A percentile compares a stretch with the other conserved stretches of the same genome.
Conservation (phyloP, 2,888 invertebrate genomes). For the Adela reaumurella region DNA sequence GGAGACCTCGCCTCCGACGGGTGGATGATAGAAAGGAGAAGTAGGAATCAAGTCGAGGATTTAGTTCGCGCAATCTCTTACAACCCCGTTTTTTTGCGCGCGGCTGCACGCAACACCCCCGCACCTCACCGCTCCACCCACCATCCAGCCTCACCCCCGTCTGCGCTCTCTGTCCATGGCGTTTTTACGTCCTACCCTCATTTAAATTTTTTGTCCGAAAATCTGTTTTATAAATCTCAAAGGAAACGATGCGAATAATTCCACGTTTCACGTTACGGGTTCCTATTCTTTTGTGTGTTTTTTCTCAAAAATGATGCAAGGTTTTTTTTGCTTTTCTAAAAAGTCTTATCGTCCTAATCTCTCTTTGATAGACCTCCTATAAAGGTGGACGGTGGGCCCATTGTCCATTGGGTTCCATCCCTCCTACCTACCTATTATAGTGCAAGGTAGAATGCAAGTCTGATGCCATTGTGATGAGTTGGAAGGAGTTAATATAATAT, state of each 20-base stretch:
- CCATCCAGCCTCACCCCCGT: no score
- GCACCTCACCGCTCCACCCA: no score
- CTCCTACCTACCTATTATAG: no score
- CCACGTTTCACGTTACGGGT: slow-evolving; percentile 43
- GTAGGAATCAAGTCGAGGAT: no score
- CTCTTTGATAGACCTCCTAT: slow-evolving; percentile 47
- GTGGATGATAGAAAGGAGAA: no score
- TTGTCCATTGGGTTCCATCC: slow-evolving; percentile 29
- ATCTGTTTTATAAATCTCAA: slow-evolving; percentile 47
- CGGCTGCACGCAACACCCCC: no score
- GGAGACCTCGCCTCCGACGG: no score
- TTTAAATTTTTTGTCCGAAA: slow-evolving; percentile 50
- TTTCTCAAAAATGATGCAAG: slow-evolving; percentile 19
- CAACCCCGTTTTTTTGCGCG: no score
- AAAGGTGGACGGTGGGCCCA: slow-evolving; percentile 27
- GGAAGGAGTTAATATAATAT: neutral
- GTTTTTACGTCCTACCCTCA: slow-evolving; percentile 40
- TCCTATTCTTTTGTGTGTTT: slow-evolving; percentile 11
- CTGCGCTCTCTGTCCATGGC: slow-evolving; percentile 40
- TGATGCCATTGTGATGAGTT: neutral
- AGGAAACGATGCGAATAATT: slow-evolving; percentile 56
- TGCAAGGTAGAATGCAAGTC: neutral
- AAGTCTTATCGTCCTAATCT: slow-evolving; percentile 44
- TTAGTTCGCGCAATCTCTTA: no score
- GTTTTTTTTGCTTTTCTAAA: neutral